Evolutionary conservation across 2,888 invertebrate species (phyloP).

Genomic region (Apodemia duryi): DNA sequence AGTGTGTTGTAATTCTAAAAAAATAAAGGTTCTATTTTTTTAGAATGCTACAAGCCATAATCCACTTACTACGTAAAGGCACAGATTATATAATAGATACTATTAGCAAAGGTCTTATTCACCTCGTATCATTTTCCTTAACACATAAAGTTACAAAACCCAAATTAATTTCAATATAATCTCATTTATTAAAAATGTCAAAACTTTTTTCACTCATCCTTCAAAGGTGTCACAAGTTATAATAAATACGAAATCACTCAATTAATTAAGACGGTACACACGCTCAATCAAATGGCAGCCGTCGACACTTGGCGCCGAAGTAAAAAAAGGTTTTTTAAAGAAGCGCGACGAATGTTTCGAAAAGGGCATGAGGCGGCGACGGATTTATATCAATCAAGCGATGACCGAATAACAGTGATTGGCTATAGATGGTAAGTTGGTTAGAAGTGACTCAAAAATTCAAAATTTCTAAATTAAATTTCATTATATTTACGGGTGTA

Average conservation of each 20-base stretch:
- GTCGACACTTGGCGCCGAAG: slow-evolving; percentile 46
- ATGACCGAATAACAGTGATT: slow-evolving; percentile 35
- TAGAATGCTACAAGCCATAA: no score
- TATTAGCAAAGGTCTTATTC: no score
- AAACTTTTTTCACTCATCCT: slow-evolving; percentile 17
- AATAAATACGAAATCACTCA: slow-evolving; percentile 30
- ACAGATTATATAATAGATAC: no score
- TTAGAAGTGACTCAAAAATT: slow-evolving; percentile 7
- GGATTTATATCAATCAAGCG: slow-evolving; percentile 38
- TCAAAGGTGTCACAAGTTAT: slow-evolving; percentile 26
- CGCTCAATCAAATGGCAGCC: slow-evolving; percentile 51
- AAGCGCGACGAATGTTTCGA: slow-evolving; percentile 21
- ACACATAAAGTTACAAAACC: not conserved
- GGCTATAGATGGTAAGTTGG: slow-evolving; percentile 19
- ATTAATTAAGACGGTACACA: slow-evolving; percentile 41
- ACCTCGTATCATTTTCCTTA: not conserved
- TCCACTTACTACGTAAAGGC: no score
- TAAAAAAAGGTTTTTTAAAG: slow-evolving; percentile 57
- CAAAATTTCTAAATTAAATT: not conserved
- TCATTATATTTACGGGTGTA: no score
- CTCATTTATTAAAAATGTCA: slow-evolving; percentile 9
- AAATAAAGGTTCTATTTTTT: no score
- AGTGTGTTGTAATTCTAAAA: no score
- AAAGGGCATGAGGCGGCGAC: slow-evolving; percentile 45
- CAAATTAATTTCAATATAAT: slow-evolving; percentile 15